Percentiles rank a stretch among this genome's conserved stretches.
Conservation (phyloP, 1,140 invertebrate genomes). For the Pentalonia nigronervosa region DNA sequence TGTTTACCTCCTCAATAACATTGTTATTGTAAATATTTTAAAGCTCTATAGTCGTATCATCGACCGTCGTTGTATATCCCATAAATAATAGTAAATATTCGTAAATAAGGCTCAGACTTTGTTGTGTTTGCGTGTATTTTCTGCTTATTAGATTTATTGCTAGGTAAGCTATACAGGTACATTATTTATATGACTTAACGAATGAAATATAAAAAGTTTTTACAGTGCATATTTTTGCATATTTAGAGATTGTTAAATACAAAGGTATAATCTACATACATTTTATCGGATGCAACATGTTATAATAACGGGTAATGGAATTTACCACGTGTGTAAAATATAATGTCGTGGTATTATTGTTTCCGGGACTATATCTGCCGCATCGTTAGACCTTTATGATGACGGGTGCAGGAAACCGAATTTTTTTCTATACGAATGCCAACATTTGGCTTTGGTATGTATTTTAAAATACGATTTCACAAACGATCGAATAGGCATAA, state of each 20-base stretch:
- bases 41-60: not conserved
- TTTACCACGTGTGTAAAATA: not conserved
- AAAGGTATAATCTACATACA: not conserved
- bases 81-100: not conserved
- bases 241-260: not conserved
- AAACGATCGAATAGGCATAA: not conserved
- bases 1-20: not conserved
- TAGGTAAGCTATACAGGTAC: not conserved
- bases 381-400: not conserved
- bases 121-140: not conserved
- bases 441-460: not conserved
- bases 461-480: not conserved
- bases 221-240: not conserved
- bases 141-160: not conserved
- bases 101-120: not conserved
- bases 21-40: not conserved
- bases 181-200: not conserved
- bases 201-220: not conserved
- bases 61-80: not conserved
- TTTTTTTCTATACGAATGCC: not conserved
- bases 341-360: not conserved
- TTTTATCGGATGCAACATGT: not conserved
- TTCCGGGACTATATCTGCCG: not conserved
- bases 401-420: not conserved
- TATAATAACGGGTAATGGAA: not conserved